Evolutionary conservation across 2,888 invertebrate species (phyloP).

Genomic region (Eupithecia subumbrata): DNA sequence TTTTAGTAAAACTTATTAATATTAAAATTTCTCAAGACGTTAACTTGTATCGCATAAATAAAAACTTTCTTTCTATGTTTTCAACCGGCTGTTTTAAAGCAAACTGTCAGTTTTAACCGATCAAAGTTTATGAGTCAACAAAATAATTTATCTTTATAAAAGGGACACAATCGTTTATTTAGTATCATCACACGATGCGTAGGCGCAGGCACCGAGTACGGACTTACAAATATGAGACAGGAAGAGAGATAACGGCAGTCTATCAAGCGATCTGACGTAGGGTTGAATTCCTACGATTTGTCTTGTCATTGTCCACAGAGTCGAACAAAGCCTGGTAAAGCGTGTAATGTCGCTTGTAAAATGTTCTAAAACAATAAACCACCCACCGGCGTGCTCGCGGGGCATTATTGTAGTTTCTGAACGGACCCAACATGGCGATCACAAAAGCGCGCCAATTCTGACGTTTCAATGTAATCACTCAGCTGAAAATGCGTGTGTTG

Average conservation of each 20-base stretch:
- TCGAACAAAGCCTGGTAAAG: slow-evolving; percentile 58
- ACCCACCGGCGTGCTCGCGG: slow-evolving; percentile 58
- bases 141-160: slow-evolving; percentile 43
- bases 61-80: slow-evolving; percentile 15
- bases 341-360: slow-evolving; percentile 71
- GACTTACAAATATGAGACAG: slow-evolving; percentile 65
- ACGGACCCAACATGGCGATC: slow-evolving; percentile 51
- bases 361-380: slow-evolving; percentile 81
- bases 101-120: slow-evolving; percentile 37
- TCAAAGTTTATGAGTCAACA: slow-evolving; percentile 45
- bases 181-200: slow-evolving; percentile 43
- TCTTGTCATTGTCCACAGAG: slow-evolving; percentile 67
- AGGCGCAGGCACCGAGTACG: slow-evolving; percentile 45
- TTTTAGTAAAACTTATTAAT: neutral
- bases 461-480: slow-evolving; percentile 49
- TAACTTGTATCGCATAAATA: neutral
- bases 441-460: slow-evolving; percentile 58
- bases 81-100: slow-evolving; percentile 13
- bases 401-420: slow-evolving; percentile 37
- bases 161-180: slow-evolving; percentile 43
- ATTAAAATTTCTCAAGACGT: too few species aligned
- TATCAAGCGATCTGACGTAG: slow-evolving; percentile 66
- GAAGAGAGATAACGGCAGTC: slow-evolving; percentile 71
- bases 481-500: slow-evolving; percentile 45
- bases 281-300: slow-evolving; percentile 67